Base-by-base conservation (phyloP, 2,113 vertebrate genomes). In the Mesitornis unicolor region DNA sequence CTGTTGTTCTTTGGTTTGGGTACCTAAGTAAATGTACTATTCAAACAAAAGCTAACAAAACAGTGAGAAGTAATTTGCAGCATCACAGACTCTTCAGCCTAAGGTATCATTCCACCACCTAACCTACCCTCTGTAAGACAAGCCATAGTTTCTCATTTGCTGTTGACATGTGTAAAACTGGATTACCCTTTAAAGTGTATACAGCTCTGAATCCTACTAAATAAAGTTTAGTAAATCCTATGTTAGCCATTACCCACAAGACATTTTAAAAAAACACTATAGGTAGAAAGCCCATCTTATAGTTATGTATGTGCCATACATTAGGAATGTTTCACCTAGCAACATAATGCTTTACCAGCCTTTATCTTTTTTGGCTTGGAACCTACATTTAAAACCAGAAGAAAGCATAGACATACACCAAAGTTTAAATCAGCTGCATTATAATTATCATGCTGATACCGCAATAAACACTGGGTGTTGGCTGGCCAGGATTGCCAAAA, bases 381-480 rank as follows among this genome's bases (percentile, higher is more conserved):
- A 86, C 48, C 45, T 61, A 61, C 1, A 1, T 90, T 86, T 91
- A 91, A 94, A 92, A 91, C 36, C 60, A 93, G 78, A 96, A 95
- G 76, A 93, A 96, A 93, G 84, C 75, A 79, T 2, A 94, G 53
- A 90, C 87, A 94, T 95, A 90, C 90, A 81, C 89, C 93, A 94
- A 94, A 96, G 95, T 95, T 97, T 91, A 95, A 95, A 98, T 97
- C 96, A 96, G 93, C 75, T 95, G 88, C 92, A 95, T 95, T 91
- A 76, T 97, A 97, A 97, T 96, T 96, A 97, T 57, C 47, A 40
- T 60, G 80, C 84, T 90, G 97, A 91, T 91, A 93, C 81, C 74
- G 60, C 91, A 97, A 93, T 95, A 97, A 97, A 96, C 87, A 93
- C 70, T 85, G 95, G 95, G 95, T 90, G 94, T 97, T 93, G 96